Evolutionary conservation across 2,113 vertebrate genomes (phyloP).

Genomic region (Penelope pileata): DNA sequence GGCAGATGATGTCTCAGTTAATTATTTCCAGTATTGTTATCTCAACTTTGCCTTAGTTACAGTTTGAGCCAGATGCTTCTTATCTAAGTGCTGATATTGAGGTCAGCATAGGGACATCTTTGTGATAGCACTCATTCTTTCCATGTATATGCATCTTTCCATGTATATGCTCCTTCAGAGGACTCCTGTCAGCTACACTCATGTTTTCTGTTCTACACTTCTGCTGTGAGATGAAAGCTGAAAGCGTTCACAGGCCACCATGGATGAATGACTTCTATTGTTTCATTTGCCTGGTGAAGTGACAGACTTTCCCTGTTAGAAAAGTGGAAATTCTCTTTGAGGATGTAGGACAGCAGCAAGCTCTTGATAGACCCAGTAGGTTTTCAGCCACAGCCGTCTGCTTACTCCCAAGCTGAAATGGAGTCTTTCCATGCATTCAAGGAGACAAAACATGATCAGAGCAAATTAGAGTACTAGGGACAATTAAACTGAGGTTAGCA

Average conservation of each 20-base stretch:
- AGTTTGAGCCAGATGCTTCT: neutral
- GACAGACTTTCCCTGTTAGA: neutral
- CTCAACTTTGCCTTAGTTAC: neutral
- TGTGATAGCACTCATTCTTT: neutral
- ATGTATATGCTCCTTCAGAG: neutral
- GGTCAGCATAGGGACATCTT: neutral
- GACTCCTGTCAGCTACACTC: neutral
- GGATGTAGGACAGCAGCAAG: neutral
- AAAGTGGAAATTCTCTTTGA: neutral
- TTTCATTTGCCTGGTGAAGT: neutral
- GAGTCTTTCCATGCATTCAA: neutral
- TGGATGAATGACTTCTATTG: neutral
- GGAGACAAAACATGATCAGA: neutral
- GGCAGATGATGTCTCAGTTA: neutral
- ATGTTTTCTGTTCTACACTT: neutral
- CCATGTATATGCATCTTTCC: neutral
- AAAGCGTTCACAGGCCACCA: neutral
- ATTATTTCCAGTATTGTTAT: neutral
- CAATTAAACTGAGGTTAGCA: neutral
- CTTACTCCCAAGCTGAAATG: neutral
- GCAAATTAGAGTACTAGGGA: neutral
- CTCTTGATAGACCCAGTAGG: neutral
- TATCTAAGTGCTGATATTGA: neutral
- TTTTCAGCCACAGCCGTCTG: neutral
- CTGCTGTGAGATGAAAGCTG: neutral